Evolutionary conservation across 2,113 vertebrate species (phyloP).

Genomic region (Sisor rabdophorus): DNA sequence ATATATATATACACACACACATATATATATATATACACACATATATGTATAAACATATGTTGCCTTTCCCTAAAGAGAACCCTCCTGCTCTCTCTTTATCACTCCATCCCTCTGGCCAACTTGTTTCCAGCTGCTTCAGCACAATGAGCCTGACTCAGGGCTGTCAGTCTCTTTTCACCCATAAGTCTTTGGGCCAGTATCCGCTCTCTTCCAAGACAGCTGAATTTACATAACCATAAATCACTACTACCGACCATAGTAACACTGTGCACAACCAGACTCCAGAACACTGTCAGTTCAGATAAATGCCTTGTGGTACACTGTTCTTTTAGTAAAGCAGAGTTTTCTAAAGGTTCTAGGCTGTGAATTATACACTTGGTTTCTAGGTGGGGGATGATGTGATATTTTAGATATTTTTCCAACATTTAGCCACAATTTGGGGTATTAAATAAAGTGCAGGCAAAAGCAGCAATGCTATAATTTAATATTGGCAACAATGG

Average conservation of each 20-base stretch:
- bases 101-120: conserved; percentile 49
- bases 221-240: conserved; percentile 69
- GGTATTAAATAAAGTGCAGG: background rate
- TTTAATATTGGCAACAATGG: no score
- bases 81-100: conserved; percentile 36
- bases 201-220: conserved; percentile 59
- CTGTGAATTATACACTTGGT: background rate
- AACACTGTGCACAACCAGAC: conserved; percentile 55
- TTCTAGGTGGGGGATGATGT: background rate
- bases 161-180: conserved; percentile 53
- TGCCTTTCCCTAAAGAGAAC: background rate
- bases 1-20: conserved; percentile 1
- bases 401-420: background rate
- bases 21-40: background rate
- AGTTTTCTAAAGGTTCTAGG: background rate
- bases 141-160: conserved; percentile 57
- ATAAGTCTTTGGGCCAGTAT: conserved; percentile 55
- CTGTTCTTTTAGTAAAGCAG: background rate
- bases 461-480: no score
- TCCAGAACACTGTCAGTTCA: conserved; percentile 43
- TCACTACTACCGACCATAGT: conserved; percentile 55
- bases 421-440: background rate
- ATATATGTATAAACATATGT: no score
- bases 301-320: conserved; percentile 39
- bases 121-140: conserved; percentile 63